Conservation (phyloP, 2,797 vertebrate genomes). For the Thamnophis elegans region DNA sequence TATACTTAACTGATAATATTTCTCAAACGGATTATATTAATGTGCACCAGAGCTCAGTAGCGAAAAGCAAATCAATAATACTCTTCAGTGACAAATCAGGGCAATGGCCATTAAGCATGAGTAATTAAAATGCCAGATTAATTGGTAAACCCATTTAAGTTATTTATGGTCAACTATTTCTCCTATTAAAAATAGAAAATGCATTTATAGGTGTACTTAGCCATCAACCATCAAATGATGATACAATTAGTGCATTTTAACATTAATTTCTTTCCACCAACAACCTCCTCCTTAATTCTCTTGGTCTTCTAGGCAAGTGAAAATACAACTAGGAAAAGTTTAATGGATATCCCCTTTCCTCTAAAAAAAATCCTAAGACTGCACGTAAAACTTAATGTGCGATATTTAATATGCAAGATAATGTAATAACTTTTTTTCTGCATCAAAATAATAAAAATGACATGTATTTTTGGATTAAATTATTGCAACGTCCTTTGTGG, state of each 20-base stretch:
- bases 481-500: background rate
- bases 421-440: background rate
- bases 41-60: constrained; percentile 5
- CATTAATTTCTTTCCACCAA: background rate
- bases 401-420: background rate
- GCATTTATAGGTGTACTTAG: background rate
- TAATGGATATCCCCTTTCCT: background rate
- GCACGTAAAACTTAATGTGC: background rate
- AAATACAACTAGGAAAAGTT: background rate
- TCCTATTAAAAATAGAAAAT: constrained; percentile 19
- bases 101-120: constrained; percentile 18
- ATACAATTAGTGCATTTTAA: background rate
- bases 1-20: constrained; percentile 1
- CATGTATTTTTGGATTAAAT: background rate
- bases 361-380: background rate
- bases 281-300: background rate
- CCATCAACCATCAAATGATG: constrained; percentile 8
- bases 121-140: constrained; percentile 28
- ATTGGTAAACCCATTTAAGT: constrained; percentile 29
- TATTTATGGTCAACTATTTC: constrained; percentile 28
- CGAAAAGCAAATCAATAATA: constrained; percentile 27
- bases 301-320: background rate
- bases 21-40: constrained; percentile 23
- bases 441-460: background rate
- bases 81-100: constrained; percentile 16